Evolutionary conservation across 2,888 invertebrate genomes (phyloP).

Genomic region (Hypsopygia costalis): DNA sequence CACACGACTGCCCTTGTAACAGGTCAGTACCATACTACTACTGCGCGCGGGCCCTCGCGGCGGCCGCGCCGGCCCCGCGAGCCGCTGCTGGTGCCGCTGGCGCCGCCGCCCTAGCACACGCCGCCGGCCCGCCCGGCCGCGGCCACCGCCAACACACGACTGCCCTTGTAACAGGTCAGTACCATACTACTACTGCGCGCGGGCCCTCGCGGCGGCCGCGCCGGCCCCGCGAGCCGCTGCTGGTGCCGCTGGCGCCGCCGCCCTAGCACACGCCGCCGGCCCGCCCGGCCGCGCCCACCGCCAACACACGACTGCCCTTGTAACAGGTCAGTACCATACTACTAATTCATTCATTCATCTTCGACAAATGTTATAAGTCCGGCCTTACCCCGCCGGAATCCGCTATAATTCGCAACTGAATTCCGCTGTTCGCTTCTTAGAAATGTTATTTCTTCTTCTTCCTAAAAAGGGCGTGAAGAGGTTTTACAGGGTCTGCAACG

Average conservation of each 20-base stretch:
- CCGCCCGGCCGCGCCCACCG: not conserved
- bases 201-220: slow-evolving; percentile 42
- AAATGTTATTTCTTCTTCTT: no score
- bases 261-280: slow-evolving; percentile 31
- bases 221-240: slow-evolving; percentile 59
- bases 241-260: slow-evolving; percentile 78
- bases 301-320: not conserved
- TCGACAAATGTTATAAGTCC: no score
- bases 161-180: not conserved
- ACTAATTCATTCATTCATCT: no score
- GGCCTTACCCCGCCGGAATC: no score
- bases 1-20: not conserved
- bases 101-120: slow-evolving; percentile 60
- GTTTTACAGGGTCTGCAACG: no score
- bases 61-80: slow-evolving; percentile 58
- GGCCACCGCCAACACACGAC: not conserved
- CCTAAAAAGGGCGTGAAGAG: no score
- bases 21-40: not conserved
- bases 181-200: no score
- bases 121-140: not conserved
- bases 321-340: not conserved
- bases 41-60: slow-evolving; percentile 30
- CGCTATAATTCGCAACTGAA: no score
- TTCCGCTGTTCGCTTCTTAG: no score
- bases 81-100: slow-evolving; percentile 74